Percentiles rank a stretch among this genome's conserved stretches.
Evolutionary conservation across 1,140 invertebrate genomes (phyloP).

Genomic region (Drusus annulatus): DNA sequence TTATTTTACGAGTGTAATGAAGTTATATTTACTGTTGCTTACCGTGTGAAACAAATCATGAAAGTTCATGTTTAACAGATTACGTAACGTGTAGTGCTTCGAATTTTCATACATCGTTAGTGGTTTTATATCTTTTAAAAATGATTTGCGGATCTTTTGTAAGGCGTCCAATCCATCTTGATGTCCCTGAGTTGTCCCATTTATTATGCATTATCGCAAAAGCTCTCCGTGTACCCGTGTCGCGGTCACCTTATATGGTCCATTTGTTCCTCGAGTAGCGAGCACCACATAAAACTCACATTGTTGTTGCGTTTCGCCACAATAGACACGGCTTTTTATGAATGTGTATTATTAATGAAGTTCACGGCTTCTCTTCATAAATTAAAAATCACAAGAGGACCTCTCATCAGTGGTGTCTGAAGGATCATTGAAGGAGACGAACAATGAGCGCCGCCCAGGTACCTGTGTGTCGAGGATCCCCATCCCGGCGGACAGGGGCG

Average conservation of each 20-base stretch:
- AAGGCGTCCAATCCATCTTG: background rate
- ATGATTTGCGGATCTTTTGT: background rate
- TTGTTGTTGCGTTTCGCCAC: slow-evolving; percentile 36
- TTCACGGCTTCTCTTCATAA: slow-evolving; percentile 54
- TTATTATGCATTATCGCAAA: slow-evolving; percentile 5
- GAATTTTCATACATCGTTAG: too few relatives aligned
- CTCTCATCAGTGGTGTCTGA: slow-evolving; percentile 43
- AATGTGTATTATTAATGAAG: slow-evolving; percentile 55
- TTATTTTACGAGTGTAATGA: too few relatives aligned
- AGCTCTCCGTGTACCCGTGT: background rate
- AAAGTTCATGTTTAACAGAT: too few relatives aligned
- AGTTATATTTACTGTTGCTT: too few relatives aligned
- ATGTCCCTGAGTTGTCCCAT: slow-evolving; percentile 9
- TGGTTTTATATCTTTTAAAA: too few relatives aligned
- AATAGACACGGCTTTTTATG: slow-evolving; percentile 38
- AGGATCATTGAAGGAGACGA: slow-evolving; percentile 53
- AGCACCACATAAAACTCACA: slow-evolving; percentile 22
- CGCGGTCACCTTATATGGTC: slow-evolving; percentile 19
- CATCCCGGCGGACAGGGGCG: background rate
- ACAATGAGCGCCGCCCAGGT: slow-evolving; percentile 37
- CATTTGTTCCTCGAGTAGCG: slow-evolving; percentile 32
- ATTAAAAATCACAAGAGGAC: slow-evolving; percentile 55
- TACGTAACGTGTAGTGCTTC: too few relatives aligned
- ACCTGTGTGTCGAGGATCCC: background rate
- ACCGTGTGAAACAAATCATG: too few relatives aligned